Evolutionary conservation across 2,888 invertebrate species (phyloP), one percentile per base, ranked within the genome.

Genomic region (Lordiphosa andalusiaca): DNA sequence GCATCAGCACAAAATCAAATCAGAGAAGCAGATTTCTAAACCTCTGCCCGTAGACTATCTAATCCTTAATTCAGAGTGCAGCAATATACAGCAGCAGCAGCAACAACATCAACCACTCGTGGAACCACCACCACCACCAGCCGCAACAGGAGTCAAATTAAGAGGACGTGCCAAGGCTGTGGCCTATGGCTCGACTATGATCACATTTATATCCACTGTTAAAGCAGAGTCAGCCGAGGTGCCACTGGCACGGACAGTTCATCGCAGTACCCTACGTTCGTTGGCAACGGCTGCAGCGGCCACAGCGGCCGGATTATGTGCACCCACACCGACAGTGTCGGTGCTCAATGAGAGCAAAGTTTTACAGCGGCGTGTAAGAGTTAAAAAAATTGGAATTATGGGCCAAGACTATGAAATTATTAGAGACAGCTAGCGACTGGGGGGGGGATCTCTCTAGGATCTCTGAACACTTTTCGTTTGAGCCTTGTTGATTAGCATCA

Each of bases 281-380:
- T 37, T 81, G 61, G 81, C 85, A 33, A 69, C 63, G 44, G 72
- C 72, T 19, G 77, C 80, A 46, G 73, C 73, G 51, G 77, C 71
- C 55, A 71, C 82, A 12, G 77, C 73, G 19, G 77, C 70, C 3
- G 73, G 80, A 1, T 46, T 86, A 13, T 46, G 76, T 69, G 67
- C 80, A 19, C 82, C 83, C 12, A 81, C 88, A 57, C 67, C 83
- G 39, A 83, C 82, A 42, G 73, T 88, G 50, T 80, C 84, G 30
- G 87, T 75, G 61, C 71, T 89, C 70, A 86, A 88, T 62, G 87
- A 92, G 89, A 92, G 92, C 87, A 91, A 92, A 90, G 92, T 95
- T 90, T 93, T 96, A 89, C 95, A 95, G 90, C 94, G 94, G 91
- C 93, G 95, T 95, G 96, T 96, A 94, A 95, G 95, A 93, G 92